Evolutionary conservation across 2,888 invertebrate species (phyloP).

Genomic region (Acronicta psi): DNA sequence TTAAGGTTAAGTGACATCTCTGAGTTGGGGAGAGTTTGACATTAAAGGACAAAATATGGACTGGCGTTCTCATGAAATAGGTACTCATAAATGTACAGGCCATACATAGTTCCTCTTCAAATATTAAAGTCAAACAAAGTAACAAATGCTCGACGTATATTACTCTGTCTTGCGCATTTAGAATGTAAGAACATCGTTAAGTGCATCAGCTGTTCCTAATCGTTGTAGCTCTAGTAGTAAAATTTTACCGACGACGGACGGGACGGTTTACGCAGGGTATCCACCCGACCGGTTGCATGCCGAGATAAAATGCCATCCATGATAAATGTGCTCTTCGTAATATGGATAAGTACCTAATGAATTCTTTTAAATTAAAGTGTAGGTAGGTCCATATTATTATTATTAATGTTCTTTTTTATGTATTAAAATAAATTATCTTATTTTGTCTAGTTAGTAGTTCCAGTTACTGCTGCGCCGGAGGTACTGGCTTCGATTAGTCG

Average conservation of each 20-base stretch:
- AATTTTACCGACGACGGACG: slow-evolving; percentile 26
- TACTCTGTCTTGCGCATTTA: neutral
- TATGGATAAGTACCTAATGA: slow-evolving; percentile 13
- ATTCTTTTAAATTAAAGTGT: slow-evolving; percentile 12
- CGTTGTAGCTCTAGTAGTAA: slow-evolving; percentile 17
- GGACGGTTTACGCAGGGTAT: slow-evolving; percentile 1
- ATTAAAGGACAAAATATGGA: no score
- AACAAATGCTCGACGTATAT: neutral
- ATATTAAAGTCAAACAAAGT: neutral
- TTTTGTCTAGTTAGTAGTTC: no score
- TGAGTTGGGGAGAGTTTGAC: no score
- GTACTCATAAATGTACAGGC: no score
- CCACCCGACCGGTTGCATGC: slow-evolving; percentile 6
- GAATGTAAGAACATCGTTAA: slow-evolving; percentile 19
- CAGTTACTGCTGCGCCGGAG: no score
- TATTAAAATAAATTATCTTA: no score
- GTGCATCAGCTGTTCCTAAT: slow-evolving; percentile 32
- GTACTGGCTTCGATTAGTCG: no score
- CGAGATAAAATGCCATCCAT: slow-evolving; percentile 13
- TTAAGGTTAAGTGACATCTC: no score
- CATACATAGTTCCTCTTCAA: no score
- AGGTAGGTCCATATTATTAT: no score
- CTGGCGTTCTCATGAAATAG: no score
- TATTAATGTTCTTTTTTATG: no score
- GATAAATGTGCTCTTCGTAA: slow-evolving; percentile 36